These are phyloP conservation scores for Rotaria sp. DNA, from an alignment of 2,888 invertebrate species.

Conservation along the genomic window DNA sequence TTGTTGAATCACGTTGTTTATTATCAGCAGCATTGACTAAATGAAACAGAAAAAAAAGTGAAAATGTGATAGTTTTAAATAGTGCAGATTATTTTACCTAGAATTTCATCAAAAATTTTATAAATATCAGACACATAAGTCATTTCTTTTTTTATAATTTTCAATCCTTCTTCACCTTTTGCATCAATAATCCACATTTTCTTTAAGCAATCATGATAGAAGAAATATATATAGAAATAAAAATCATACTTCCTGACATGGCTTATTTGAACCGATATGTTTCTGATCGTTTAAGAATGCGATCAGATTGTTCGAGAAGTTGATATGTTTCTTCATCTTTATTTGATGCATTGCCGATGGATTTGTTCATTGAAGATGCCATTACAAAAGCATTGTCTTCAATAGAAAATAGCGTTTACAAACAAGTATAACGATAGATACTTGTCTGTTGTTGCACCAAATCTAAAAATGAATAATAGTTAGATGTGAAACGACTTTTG, in stretches of 20 bases:
- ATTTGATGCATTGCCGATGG: not conserved
- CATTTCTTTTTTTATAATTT: slow-evolving; percentile 75
- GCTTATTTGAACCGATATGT: slow-evolving; percentile 73
- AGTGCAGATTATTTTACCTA: not conserved
- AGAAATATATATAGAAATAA: too few species aligned
- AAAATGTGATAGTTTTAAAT: not conserved
- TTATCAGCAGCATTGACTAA: slow-evolving; percentile 95
- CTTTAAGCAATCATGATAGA: slow-evolving; percentile 38
- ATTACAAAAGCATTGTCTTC: too few species aligned
- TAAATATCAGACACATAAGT: slow-evolving; percentile 91
- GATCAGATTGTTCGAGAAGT: slow-evolving; percentile 93
- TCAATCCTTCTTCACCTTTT: not conserved
- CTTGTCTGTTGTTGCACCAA: too few species aligned
- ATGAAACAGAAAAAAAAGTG: not conserved
- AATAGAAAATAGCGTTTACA: too few species aligned
- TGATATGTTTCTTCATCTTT: slow-evolving; percentile 88
- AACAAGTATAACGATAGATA: too few species aligned
- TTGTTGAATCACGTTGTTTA: slow-evolving; percentile 80
- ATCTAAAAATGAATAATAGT: too few species aligned
- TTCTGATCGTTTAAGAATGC: slow-evolving; percentile 89
- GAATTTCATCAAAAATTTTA: slow-evolving; percentile 98
- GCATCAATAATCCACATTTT: slow-evolving; percentile 40
- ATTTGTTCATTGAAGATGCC: too few species aligned
- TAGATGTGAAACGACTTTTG: too few species aligned
- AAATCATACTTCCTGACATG: not conserved